Base-by-base conservation (phyloP, 2,113 vertebrate genomes). In the Laticauda laticaudata region DNA sequence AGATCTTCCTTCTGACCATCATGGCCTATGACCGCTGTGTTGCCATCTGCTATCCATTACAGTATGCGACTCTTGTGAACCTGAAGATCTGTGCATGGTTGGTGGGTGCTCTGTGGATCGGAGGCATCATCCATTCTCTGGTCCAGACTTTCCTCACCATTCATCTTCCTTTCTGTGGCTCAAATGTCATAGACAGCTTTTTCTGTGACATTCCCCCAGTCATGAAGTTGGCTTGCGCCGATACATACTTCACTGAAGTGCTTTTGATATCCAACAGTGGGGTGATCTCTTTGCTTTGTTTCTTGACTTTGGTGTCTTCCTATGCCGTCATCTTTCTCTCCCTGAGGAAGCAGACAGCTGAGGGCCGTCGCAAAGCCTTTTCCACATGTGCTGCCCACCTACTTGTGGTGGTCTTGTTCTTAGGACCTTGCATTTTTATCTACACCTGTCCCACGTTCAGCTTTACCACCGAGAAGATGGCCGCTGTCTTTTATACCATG, bases 201-300 rank as follows among this genome's bases (percentile, higher is more conserved):
- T 97, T 97, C 90, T 97, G 97, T 24, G 97, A 97, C 39, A 96
- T 97, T 5, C 96, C 93, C 2, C 51, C 96, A 26, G 95, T 97
- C 75, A 95, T 97, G 90, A 96, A 95, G 86, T 92, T 97, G 94
- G 97, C 97, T 14, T 97, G 97, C 86, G 90, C 96, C 3, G 96
- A 97, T 0, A 96, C 96, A 0, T 93, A 95, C 43, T 93, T 97
- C 69, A 97, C 96, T 0, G 96, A 96, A 23, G 91, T 97, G 29
- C 93, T 97, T 39, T 96, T 97, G 1, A 94, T 97, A 15, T 96
- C 95, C 9, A 97, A 97, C 2, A 97, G 96, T 87, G 96, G 96
- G 23, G 94, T 95, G 93, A 97, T 97, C 92, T 97, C 96, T 4
- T 95, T 97, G 0, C 23, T 69, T 51, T 96, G 96, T 34, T 97